Base-by-base conservation (phyloP, 2,888 invertebrate species). In the Schizaphis graminum region DNA sequence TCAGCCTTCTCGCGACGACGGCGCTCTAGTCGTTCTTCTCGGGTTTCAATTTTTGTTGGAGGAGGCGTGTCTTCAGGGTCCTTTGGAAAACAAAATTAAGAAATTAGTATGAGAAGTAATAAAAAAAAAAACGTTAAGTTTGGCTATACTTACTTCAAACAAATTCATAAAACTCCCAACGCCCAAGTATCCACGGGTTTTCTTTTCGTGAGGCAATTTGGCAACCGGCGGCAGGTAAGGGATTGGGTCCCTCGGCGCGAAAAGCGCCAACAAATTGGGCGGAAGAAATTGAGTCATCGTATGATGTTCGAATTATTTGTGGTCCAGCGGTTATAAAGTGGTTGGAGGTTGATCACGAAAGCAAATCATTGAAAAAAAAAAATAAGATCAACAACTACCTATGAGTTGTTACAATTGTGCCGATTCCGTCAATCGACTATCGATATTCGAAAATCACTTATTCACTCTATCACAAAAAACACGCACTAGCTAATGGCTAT, bases 231-330 rank as follows among this genome's bases (percentile, higher is more conserved):
- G 98, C 95, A 99, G 96, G 96, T 98, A 99, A 1, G 98, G 99
- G 95, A 99, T 97, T 0, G 99, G 99, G 95, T 99, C 99, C 95
- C 99, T 97, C 53, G 99, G 99, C 95, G 99, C 99, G 96, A 99
- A 99, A 94, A 99, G 96, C 92, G 99, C 99, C 96, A 99, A 96
- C 95, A 99, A 97, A 97, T 99, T 99, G 88, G 99, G 99, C 95
- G 99, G 99, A 95, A 99, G 96, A 97, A 98, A 99, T 96, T 99
- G 99, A 96, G 99, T 99, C 99, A 99, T 99, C 7, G 53, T 84
- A 56, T 24, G 16, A 16, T 5, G 77, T 35, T 77, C 35, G 5
- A 21, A 77, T 35, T 35, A 13, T 35, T 77, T 21, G 77, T 21
- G 77, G 77, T 35, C 7, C 35, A 7, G 35, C 35, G 13, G n/a